Percentiles rank a stretch among this genome's conserved stretches.
Evolutionary conservation across 1,140 invertebrate species (phyloP).

Genomic region (Ganaspis sp.): DNA sequence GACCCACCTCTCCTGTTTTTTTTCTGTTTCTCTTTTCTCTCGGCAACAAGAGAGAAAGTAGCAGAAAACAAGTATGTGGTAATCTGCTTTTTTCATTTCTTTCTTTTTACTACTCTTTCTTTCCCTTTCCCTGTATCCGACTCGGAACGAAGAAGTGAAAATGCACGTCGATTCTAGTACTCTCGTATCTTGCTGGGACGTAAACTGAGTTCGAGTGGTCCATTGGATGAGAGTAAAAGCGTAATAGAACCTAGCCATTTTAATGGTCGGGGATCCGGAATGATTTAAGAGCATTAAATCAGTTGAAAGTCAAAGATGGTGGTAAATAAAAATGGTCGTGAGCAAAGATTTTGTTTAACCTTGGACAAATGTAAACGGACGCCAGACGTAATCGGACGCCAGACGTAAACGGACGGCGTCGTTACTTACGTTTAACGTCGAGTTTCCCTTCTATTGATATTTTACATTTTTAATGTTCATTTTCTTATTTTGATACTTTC

Average conservation of each 20-base stretch:
- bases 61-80: conserved; percentile 28
- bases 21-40: not conserved
- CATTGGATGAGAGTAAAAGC: not conserved
- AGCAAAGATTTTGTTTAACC: too few relatives aligned
- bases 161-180: conserved; percentile 8
- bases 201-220: conserved; percentile 17
- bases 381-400: too few relatives aligned
- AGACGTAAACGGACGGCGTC: too few relatives aligned
- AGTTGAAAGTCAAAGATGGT: not conserved
- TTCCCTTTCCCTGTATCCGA: not conserved
- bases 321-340: too few relatives aligned
- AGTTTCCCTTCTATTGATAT: too few relatives aligned
- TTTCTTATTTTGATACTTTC: too few relatives aligned
- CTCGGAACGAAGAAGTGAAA: not conserved
- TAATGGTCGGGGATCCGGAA: not conserved
- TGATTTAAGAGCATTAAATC: conserved; percentile 3
- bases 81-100: not conserved
- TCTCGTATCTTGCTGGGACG: not conserved
- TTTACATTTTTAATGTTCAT: too few relatives aligned
- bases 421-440: too few relatives aligned
- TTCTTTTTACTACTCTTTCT: not conserved
- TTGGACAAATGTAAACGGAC: too few relatives aligned
- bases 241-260: not conserved
- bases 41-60: not conserved
- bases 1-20: conserved; percentile 43